Conservation (phyloP, 2,888 invertebrate genomes). For the Chymomyza procnemis region DNA sequence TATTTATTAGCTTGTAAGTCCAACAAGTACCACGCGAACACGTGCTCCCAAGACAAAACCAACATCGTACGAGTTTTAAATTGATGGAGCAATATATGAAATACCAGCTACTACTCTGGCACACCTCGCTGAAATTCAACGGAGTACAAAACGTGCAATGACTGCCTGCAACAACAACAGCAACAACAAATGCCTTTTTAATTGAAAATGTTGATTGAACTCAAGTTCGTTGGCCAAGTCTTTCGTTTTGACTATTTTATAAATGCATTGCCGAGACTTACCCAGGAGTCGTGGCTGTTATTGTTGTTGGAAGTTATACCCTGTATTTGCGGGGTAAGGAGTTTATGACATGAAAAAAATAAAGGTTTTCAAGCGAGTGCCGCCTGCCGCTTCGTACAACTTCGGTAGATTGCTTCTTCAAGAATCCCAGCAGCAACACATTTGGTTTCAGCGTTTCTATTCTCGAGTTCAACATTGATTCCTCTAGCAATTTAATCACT, state of each 20-base stretch:
- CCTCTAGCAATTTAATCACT: no score
- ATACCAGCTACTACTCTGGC: slow-evolving; percentile 23
- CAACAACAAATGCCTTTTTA: slow-evolving; percentile 58
- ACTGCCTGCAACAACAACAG: slow-evolving; percentile 32
- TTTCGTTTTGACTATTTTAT: slow-evolving; percentile 62
- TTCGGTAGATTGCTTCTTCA: no score
- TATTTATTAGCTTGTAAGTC: slow-evolving; percentile 15
- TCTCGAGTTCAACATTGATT: no score
- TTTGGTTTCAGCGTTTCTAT: no score
- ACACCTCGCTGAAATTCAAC: slow-evolving; percentile 47
- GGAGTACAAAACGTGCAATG: slow-evolving; percentile 54
- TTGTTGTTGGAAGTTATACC: not conserved
- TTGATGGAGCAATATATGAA: not conserved
- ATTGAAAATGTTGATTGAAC: slow-evolving; percentile 70
- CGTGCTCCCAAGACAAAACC: slow-evolving; percentile 41
- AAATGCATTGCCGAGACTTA: slow-evolving; percentile 5
- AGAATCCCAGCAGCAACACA: no score
- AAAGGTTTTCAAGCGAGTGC: no score
- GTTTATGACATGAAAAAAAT: no score
- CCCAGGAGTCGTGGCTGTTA: slow-evolving; percentile 4
- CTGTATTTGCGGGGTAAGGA: no score
- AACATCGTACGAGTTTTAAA: not conserved
- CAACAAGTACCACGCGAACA: slow-evolving; percentile 38
- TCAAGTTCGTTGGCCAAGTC: slow-evolving; percentile 69
- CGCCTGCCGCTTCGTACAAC: no score